Evolutionary conservation across 2,888 invertebrate species (phyloP), one percentile per base, ranked within the genome.

Genomic region (Cantharis flavilabris): DNA sequence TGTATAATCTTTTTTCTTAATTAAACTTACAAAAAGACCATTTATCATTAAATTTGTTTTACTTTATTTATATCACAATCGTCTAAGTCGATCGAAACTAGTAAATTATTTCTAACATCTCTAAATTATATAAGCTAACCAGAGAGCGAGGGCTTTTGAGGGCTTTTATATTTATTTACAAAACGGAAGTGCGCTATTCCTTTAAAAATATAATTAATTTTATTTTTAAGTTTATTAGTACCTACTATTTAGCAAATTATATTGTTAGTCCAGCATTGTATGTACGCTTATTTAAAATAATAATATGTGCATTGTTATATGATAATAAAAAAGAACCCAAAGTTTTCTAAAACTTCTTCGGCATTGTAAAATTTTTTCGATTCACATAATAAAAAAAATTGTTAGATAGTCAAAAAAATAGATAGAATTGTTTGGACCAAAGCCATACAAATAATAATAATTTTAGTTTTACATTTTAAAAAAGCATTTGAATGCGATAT

Each of bases 1-100:
- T 67, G 63, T 49, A 71, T 33, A 76, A 73, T 14, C 76, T 73
- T 71, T 70, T 67, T 76, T 76, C 69, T 76, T 69, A 28, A 20
- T 67, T 67, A 23, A 67, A 67, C 65, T 67, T 67, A n/a, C 23
- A 23, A 67, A 20, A 20, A 64, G 11, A 26, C 65, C 65, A 67
- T 23, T 23, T 23, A 23, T 16, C 18, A 67, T 23, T 67, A 67
- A 67, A 67, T 26, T 67, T 49, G 49, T n/a, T 18, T 67, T 67
- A 67, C 13, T 67, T 26, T 67, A 67, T 26, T 67, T 49, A 49
- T 49, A 49, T 49, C 5, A n/a, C n/a, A 49, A 49, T 49, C 49
- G n/a, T 49, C 49, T 49, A 49, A 49, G 49, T 7, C 49, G 49
- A n/a, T 49, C n/a, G n/a, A n/a, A 49, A n/a, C n/a, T 49, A n/a